Percentiles rank a stretch among this genome's conserved stretches.
phyloP scores from a whole-genome alignment of 2,113 vertebrate genomes.

The Zosterops lateralis region DNA sequence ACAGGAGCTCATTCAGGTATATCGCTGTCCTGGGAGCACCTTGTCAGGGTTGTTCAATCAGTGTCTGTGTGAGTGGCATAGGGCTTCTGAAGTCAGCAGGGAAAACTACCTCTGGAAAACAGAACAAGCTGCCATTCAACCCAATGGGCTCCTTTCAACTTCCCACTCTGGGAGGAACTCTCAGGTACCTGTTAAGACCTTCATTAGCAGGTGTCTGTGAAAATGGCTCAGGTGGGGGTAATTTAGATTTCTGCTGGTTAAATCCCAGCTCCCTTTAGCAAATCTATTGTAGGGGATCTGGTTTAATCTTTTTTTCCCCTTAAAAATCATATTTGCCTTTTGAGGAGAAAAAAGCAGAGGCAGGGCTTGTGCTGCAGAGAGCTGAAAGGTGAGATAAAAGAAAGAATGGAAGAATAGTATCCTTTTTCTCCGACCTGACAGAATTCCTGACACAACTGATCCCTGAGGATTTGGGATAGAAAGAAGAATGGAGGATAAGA shows the following conservation, averaged over 20 bases:
- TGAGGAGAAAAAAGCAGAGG: background rate
- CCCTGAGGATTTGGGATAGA: background rate
- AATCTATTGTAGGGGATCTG: background rate
- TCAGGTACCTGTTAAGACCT: slow-evolving; percentile 41
- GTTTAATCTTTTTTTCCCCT: background rate
- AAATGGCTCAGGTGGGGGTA: background rate
- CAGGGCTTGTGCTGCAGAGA: background rate
- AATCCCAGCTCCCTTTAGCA: slow-evolving; percentile 30
- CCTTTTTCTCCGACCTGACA: background rate
- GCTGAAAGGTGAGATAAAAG: background rate
- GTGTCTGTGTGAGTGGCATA: fast-evolving
- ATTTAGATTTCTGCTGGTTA: background rate
- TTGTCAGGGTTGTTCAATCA: background rate
- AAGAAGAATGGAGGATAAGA: background rate
- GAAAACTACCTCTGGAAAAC: background rate
- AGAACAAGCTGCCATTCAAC: background rate
- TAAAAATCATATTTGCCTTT: background rate
- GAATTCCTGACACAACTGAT: background rate
- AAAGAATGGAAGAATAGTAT: background rate
- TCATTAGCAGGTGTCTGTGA: slow-evolving; percentile 35
- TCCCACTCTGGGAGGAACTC: background rate
- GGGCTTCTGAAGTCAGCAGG: background rate
- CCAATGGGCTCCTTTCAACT: background rate
- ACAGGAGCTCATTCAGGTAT: fast-evolving
- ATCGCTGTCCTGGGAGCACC: background rate